Evolutionary conservation across 2,797 vertebrate species (phyloP), one percentile per base, ranked within the genome.

Genomic region (Myotis findleyi): DNA sequence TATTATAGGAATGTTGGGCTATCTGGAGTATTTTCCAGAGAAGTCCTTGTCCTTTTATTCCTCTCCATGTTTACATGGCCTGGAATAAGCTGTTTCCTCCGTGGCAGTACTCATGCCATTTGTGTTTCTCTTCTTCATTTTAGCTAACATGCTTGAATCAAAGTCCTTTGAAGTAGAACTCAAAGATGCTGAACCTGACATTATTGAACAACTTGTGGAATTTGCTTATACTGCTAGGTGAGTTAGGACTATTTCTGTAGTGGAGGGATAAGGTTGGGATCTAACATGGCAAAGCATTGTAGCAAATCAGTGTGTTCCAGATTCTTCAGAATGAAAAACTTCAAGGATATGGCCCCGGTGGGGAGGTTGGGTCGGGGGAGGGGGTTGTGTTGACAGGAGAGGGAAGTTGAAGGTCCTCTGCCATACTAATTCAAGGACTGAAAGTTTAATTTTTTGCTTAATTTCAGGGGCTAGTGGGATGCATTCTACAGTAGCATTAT

Each of bases 121-220:
- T 84, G 16, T 64, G 76, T 97, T 87, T 92, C 55, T 93, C 93
- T 57, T 97, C 94, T 92, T 36, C 95, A 49, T 97, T 97, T 66
- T 98, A 99, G 99, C 99, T 96, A 99, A 99, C 97, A 99, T 99
- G 99, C 99, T 99, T 98, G 99, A 99, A 98, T 99, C 99, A 0
- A 99, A 99, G 93, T 99, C 99, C 88, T 99, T 99, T 89, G 99
- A 99, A 98, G 99, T 99, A 97, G 99, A 99, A 96, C 99, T 99
- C 89, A 99, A 99, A 97, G 99, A 99, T 96, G 99, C 99, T 27
- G 99, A 99, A 73, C 99, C 99, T 55, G 99, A 99, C 97, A 99
- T 99, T 97, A 99, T 99, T 97, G 99, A 99, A 96, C 98, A 99
- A 91, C 98, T 99, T 2, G 99, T 99, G 98, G 99, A 99, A 97